A percentile compares a stretch with the other conserved stretches of the same genome.
phyloP scores from a whole-genome alignment of 2,797 vertebrate genomes.

The Centroberyx gerrardi region DNA sequence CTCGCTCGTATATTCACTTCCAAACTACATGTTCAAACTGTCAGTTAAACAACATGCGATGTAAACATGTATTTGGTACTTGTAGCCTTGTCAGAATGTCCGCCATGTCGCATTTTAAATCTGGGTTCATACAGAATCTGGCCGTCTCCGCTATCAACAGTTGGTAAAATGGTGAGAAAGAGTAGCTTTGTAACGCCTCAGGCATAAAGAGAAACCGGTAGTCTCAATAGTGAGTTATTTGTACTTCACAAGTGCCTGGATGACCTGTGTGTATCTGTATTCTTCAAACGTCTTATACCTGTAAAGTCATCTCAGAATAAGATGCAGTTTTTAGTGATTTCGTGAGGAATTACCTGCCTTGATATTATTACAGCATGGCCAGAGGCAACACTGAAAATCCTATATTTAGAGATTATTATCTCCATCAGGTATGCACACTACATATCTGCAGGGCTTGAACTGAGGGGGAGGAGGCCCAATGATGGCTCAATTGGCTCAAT shows the following conservation, averaged over 20 bases:
- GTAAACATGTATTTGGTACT: neutral
- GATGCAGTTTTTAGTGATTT: neutral
- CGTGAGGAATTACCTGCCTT: neutral
- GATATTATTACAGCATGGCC: neutral
- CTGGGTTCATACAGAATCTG: neutral
- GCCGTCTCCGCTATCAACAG: neutral
- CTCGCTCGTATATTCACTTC: neutral
- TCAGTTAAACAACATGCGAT: neutral
- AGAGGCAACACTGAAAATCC: neutral
- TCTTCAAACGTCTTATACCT: neutral
- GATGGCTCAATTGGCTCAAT: too few relatives aligned
- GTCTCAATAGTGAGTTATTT: too few relatives aligned
- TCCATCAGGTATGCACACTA: too few relatives aligned
- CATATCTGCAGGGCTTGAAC: too few relatives aligned
- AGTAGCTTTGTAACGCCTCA: neutral
- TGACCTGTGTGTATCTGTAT: neutral
- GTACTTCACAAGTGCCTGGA: neutral
- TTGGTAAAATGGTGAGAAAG: neutral
- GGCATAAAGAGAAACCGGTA: neutral
- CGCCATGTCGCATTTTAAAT: neutral
- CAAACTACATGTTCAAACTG: neutral
- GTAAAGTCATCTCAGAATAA: neutral
- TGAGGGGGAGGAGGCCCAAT: too few relatives aligned
- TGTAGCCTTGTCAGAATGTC: too few relatives aligned
- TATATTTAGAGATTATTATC: neutral